Percentiles rank a stretch among this genome's conserved stretches.
phyloP scores from a whole-genome alignment of 2,113 vertebrate genomes.

The Mormyrus lacerda region DNA sequence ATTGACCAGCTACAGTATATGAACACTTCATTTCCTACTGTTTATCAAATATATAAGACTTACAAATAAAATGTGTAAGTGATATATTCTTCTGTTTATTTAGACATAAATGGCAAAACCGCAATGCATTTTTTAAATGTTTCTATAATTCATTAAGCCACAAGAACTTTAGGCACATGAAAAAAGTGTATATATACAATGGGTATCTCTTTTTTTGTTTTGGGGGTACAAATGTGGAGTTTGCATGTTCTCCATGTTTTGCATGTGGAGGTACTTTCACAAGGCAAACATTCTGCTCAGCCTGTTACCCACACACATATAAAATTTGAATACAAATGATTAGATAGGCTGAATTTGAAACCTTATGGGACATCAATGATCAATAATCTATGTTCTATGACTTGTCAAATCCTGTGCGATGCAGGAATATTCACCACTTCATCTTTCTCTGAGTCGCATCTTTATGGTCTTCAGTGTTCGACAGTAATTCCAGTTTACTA shows the following conservation, averaged over 20 bases:
- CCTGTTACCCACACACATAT: neutral
- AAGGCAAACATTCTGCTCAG: neutral
- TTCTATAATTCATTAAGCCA: neutral
- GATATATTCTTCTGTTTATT: neutral
- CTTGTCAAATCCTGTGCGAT: neutral
- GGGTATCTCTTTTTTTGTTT: neutral
- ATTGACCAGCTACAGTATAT: neutral
- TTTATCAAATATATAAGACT: neutral
- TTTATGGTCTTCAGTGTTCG: neutral
- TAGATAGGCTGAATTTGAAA: neutral
- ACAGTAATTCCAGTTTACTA: neutral
- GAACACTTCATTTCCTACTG: neutral
- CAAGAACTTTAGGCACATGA: neutral
- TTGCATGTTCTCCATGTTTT: no score
- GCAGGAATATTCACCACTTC: neutral
- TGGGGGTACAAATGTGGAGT: neutral
- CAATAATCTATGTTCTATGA: neutral
- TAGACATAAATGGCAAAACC: neutral
- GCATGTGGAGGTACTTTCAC: neutral
- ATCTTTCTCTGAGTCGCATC: neutral
- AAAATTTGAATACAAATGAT: neutral
- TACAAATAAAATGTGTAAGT: neutral
- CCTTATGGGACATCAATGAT: neutral
- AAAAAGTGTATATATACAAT: neutral
- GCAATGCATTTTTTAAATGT: neutral